These are phyloP conservation scores for Melipona bicolor DNA, from an alignment of 2,888 invertebrate species.

Conservation along the genomic window DNA sequence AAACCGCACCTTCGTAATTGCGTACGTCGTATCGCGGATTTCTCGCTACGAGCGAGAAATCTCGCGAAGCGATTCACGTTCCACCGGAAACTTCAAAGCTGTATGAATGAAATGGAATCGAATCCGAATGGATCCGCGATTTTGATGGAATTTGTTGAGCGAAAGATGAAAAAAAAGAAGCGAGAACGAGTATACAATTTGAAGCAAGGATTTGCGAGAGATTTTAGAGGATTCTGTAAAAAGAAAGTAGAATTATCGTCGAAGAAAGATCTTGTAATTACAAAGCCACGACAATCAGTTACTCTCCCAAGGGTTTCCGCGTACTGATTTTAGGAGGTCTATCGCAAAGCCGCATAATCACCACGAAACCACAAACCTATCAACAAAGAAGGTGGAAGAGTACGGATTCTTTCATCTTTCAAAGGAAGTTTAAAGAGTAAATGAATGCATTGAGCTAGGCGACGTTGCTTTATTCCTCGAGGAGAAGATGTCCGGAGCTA, in stretches of 20 bases:
- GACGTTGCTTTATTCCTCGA: not conserved
- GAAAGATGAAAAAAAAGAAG: not conserved
- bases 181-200: not conserved
- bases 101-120: not conserved
- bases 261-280: not conserved
- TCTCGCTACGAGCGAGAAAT: not conserved
- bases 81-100: not conserved
- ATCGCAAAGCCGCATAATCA: constrained; percentile 13
- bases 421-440: constrained; percentile 23
- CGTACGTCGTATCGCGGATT: constrained; percentile 2
- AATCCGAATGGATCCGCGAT: not conserved
- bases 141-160: too few species aligned
- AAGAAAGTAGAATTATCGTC: not conserved
- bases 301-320: not conserved
- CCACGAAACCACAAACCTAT: not conserved
- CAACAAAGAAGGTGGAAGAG: not conserved
- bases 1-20: constrained; percentile 28
- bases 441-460: constrained; percentile 12
- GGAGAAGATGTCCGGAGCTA: not conserved
- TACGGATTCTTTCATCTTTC: not conserved
- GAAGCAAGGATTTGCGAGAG: not conserved
- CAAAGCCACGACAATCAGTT: constrained; percentile 16
- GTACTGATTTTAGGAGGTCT: constrained; percentile 4
- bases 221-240: not conserved
- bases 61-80: not conserved